A percentile compares a stretch with the other conserved stretches of the same genome.
Evolutionary conservation across 2,888 invertebrate species (phyloP).

Genomic region (Tachystola acroxantha): DNA sequence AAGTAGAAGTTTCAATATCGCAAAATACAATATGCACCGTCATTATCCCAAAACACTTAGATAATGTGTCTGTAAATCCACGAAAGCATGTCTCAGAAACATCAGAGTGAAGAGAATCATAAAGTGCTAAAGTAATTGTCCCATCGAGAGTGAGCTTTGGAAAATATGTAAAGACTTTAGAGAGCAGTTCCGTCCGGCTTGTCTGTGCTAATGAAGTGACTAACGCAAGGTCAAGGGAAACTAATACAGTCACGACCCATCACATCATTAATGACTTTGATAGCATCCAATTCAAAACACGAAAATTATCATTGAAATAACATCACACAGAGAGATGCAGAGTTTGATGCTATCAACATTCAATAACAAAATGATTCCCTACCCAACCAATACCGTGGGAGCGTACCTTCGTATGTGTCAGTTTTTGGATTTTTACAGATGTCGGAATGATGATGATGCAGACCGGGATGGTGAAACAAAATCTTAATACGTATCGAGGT

Average conservation of each 20-base stretch:
- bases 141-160: constrained; percentile 61
- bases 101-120: constrained; percentile 51
- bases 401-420: constrained; percentile 69
- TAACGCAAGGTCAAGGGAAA: constrained; percentile 49
- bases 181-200: constrained; percentile 67
- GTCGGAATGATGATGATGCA: constrained; percentile 98
- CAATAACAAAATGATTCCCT: constrained; percentile 31
- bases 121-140: constrained; percentile 49
- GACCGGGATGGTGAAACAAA: constrained; percentile 96
- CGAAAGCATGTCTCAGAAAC: constrained; percentile 78
- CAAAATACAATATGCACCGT: constrained; percentile 68
- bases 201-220: constrained; percentile 70
- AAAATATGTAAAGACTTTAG: constrained; percentile 59
- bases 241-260: constrained; percentile 57
- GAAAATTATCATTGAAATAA: neutral
- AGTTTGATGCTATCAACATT: constrained; percentile 44
- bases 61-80: constrained; percentile 53
- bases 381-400: constrained; percentile 36
- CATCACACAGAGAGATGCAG: constrained; percentile 4
- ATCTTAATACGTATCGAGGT: constrained; percentile 85
- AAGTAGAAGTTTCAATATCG: constrained; percentile 66
- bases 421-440: constrained; percentile 89
- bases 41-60: constrained; percentile 66
- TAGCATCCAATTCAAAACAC: constrained; percentile 45
- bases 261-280: constrained; percentile 52